Percentiles rank a stretch among this genome's conserved stretches.
These are phyloP conservation scores for Coptodon rendalli DNA, from an alignment of 2,113 vertebrate genomes.

Conservation along the genomic window DNA sequence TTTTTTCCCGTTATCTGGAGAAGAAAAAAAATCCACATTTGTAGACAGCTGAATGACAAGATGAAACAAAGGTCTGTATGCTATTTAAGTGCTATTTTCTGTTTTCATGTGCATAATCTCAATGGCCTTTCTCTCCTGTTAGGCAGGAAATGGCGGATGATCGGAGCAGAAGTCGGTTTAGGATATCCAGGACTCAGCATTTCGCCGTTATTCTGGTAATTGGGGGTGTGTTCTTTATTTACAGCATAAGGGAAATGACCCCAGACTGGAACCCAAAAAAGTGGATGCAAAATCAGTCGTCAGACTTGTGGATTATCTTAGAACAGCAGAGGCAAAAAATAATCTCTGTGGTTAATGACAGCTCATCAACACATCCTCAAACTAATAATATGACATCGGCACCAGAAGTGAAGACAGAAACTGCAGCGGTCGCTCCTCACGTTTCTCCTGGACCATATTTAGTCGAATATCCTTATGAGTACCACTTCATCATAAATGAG, in stretches of 20 bases:
- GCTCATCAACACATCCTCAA: not conserved
- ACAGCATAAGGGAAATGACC: accelerated
- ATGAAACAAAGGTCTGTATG: not conserved
- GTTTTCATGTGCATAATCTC: not conserved
- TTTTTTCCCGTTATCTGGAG: not conserved
- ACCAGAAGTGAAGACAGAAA: not conserved
- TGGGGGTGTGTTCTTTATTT: not conserved
- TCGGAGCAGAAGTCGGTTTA: not conserved
- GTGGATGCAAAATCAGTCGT: not conserved
- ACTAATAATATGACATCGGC: not conserved
- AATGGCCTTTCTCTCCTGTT: not conserved
- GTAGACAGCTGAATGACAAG: not conserved
- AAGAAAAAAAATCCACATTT: not conserved
- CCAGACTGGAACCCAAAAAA: not conserved
- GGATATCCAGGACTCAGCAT: accelerated
- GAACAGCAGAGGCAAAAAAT: not conserved
- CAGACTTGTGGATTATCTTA: not conserved
- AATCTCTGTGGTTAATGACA: not conserved
- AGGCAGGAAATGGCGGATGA: not conserved
- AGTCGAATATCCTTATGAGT: slow-evolving; percentile 57
- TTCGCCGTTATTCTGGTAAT: not conserved
- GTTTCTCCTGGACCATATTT: slow-evolving; percentile 16
- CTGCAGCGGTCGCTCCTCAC: not conserved
- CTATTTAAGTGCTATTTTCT: not conserved
- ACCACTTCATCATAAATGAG: slow-evolving; percentile 64